These are phyloP conservation scores for Platysteira castanea DNA, from an alignment of 2,113 vertebrate species.

Conservation along the genomic window DNA sequence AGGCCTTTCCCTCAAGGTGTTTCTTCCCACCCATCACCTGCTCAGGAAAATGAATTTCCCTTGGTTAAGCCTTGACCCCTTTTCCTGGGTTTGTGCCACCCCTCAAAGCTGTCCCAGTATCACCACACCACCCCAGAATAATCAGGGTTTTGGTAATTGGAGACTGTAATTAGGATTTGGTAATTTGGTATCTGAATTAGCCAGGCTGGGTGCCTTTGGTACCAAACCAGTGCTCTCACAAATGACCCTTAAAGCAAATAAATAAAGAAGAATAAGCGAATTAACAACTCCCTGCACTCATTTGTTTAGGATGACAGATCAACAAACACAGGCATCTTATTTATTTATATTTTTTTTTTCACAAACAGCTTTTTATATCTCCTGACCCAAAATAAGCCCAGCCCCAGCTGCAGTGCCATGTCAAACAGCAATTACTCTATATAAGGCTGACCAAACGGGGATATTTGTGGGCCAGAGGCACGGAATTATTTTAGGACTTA, in stretches of 20 bases:
- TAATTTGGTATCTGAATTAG: neutral
- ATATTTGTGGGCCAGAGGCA: neutral
- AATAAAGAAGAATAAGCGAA: neutral
- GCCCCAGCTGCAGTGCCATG: conserved; percentile 7
- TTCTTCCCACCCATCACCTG: neutral
- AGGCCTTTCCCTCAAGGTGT: neutral
- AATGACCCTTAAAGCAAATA: conserved; percentile 25
- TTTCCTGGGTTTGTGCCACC: neutral
- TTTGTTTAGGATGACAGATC: conserved; percentile 43
- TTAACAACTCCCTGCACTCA: conserved; percentile 30
- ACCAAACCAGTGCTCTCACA: neutral
- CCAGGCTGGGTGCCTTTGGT: neutral
- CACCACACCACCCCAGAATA: neutral
- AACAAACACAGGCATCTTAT: neutral
- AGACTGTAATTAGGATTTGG: too few relatives aligned
- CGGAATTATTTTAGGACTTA: conserved; percentile 55
- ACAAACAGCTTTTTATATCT: conserved; percentile 66
- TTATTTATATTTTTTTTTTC: neutral
- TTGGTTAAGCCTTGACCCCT: neutral
- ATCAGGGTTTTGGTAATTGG: neutral
- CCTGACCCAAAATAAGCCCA: conserved; percentile 54
- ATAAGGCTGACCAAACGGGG: conserved; percentile 43
- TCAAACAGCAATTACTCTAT: conserved; percentile 64
- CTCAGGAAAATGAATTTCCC: neutral
- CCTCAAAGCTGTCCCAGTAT: neutral